phyloP scores from a whole-genome alignment of 2,797 vertebrate genomes.

The Calcarius lapponicus region DNA sequence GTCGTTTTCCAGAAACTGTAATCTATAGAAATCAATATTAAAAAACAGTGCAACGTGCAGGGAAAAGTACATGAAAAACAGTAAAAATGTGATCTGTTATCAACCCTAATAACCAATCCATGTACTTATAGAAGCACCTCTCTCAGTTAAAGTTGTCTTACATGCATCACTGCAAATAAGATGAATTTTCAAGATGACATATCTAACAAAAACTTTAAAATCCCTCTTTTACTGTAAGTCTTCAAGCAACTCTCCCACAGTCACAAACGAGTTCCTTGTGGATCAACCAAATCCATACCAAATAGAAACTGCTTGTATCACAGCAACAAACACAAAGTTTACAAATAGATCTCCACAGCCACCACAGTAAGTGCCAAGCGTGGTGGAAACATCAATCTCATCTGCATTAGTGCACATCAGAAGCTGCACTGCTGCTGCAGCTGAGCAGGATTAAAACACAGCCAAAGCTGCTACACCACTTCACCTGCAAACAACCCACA shows the following conservation, averaged over 20 bases:
- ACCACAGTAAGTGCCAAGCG: not conserved
- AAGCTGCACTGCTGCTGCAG: not conserved
- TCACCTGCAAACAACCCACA: not conserved
- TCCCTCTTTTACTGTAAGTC: not conserved
- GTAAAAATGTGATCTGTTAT: not conserved
- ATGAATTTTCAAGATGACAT: not conserved
- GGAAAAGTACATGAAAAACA: not conserved
- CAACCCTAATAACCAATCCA: not conserved
- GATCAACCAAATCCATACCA: not conserved
- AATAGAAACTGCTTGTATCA: not conserved
- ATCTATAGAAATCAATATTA: not conserved
- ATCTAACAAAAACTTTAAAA: not conserved
- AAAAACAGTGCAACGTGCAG: not conserved
- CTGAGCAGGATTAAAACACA: not conserved
- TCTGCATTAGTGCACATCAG: accelerated
- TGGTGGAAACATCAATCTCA: not conserved
- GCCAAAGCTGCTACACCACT: not conserved
- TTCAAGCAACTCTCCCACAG: not conserved
- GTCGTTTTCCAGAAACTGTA: not conserved
- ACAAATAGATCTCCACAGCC: not conserved
- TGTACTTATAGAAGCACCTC: not conserved
- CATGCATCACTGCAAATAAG: not conserved
- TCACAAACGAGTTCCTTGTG: not conserved
- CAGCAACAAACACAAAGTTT: not conserved
- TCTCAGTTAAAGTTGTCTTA: not conserved